Evolutionary conservation across 2,888 invertebrate species (phyloP).

Genomic region (Aphodius granarius): DNA sequence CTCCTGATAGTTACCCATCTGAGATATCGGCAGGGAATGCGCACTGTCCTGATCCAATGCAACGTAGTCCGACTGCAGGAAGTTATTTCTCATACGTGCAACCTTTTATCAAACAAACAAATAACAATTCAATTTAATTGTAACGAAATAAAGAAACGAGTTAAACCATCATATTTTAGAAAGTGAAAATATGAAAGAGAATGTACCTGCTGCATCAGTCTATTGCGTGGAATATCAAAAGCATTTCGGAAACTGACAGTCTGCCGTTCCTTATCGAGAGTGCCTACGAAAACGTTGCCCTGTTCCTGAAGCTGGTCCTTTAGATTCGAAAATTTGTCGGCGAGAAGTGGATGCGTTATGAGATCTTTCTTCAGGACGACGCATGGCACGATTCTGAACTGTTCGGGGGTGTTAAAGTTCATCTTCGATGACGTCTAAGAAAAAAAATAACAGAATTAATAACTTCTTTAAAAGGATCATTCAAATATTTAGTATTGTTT

Average conservation of each 20-base stretch:
- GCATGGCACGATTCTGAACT: conserved; percentile 56
- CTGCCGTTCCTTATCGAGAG: conserved; percentile 55
- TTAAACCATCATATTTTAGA: no score
- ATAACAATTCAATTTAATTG: not conserved
- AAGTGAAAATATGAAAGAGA: no score
- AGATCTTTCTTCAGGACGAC: conserved; percentile 73
- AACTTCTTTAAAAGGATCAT: not conserved
- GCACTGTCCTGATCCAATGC: conserved; percentile 89
- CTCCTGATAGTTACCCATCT: conserved; percentile 99
- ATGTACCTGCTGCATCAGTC: conserved; percentile 80
- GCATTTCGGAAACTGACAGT: conserved; percentile 86
- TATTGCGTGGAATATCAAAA: conserved; percentile 89
- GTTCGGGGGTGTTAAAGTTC: conserved; percentile 47
- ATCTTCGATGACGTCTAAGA: conserved; percentile 28
- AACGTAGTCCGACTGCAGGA: conserved; percentile 78
- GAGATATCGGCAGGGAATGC: conserved; percentile 93
- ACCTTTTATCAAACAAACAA: conserved; percentile 59
- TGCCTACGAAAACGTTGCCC: conserved; percentile 78
- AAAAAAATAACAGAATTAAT: not conserved
- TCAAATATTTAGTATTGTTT: not conserved
- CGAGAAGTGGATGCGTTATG: conserved; percentile 77
- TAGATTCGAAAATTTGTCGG: conserved; percentile 80
- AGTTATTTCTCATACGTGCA: conserved; percentile 91
- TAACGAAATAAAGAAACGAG: no score
- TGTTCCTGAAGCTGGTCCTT: conserved; percentile 87